Evolutionary conservation across 2,113 vertebrate species (phyloP), one percentile per base, ranked within the genome.

Genomic region (Carassius carassius): DNA sequence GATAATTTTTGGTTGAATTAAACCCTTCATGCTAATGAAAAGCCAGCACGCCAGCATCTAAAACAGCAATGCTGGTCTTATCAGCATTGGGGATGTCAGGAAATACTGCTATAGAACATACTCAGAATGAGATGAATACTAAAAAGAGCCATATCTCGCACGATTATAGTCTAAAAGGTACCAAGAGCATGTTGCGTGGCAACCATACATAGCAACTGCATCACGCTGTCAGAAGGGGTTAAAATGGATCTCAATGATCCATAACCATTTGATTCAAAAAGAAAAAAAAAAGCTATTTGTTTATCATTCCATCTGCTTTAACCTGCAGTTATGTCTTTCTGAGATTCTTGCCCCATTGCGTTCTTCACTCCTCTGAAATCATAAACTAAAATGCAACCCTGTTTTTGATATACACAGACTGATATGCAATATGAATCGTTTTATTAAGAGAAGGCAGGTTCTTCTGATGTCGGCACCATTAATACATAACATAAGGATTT

Each of bases 131-230:
- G n/a, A 78, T 69, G 49, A 54, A 87, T 85, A 21, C 70, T 82
- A 83, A 85, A 75, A 69, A 85, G 81, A 49, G 13, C 74, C 44
- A 84, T 62, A 69, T 77, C 69, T 44, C 5, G 3, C 65, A 70
- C 16, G 23, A 69, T 88, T 79, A 82, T 17, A 85, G 47, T 81
- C 65, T 44, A 44, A 78, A 75, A n/a, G 41, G 11, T 19, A 23
- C 74, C 51, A 65, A 63, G 11, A 75, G 83, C 56, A 83, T 79
- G 87, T 88, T 88, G 87, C 87, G 67, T 88, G 81, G 87, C 87
- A 83, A 88, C 87, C 21, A 25, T 75, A 85, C 80, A 85, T 81
- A 67, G 84, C 44, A 23, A 85, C 54, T 3, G 62, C 37, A 8
- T 21, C 51, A 6, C 25, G 21, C 65, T 29, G 32, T 49, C 75